A percentile compares a stretch with the other conserved stretches of the same genome.
These are phyloP conservation scores for Hetaerina titia DNA, from an alignment of 2,888 invertebrate genomes.

Conservation along the genomic window DNA sequence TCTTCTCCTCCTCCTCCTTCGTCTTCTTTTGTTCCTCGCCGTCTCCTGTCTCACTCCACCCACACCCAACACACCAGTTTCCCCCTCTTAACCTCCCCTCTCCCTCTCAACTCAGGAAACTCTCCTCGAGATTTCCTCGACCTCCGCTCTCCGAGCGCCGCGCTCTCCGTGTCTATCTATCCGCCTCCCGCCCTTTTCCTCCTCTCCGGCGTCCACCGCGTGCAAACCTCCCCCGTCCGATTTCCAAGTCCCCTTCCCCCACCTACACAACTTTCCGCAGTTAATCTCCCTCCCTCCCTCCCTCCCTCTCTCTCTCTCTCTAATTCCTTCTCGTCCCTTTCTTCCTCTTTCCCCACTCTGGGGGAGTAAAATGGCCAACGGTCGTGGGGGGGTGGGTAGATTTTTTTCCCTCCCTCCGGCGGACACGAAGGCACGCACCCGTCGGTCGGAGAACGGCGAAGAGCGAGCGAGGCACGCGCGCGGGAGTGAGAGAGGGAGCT, in stretches of 20 bases:
- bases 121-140: background rate
- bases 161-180: constrained; percentile 5
- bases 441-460: too few species aligned
- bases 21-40: background rate
- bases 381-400: too few species aligned
- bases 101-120: background rate
- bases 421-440: too few species aligned
- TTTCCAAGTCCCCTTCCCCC: background rate
- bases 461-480: background rate
- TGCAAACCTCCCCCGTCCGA: background rate
- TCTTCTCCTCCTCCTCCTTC: background rate
- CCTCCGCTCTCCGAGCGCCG: background rate
- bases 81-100: background rate
- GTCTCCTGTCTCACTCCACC: background rate
- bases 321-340: too few species aligned
- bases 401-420: too few species aligned
- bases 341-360: too few species aligned
- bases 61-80: background rate
- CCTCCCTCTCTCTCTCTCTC: too few species aligned
- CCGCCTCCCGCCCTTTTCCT: background rate
- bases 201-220: too few species aligned
- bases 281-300: background rate
- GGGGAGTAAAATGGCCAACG: too few species aligned
- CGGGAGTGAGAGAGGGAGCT: background rate
- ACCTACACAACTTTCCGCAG: background rate